Evolutionary conservation across 64 coral and sea anemone genomes (phyloP).

Genomic region (Dendrophyllia cribrosa): DNA sequence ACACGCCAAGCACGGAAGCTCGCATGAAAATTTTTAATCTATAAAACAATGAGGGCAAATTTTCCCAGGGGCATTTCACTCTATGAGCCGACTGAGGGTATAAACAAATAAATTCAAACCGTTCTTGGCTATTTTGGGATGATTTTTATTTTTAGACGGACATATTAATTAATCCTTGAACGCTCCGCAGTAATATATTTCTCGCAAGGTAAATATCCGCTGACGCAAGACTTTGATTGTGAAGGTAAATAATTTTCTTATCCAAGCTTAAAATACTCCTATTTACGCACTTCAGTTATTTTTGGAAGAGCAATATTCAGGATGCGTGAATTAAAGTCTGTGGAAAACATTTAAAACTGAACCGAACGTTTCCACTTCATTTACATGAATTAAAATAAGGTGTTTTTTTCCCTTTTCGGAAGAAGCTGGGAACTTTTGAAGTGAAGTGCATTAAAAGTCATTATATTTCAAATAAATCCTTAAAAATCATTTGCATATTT

Average conservation of each 20-base stretch:
- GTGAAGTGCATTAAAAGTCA: not conserved
- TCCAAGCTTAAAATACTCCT: not conserved
- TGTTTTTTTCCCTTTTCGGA: not conserved
- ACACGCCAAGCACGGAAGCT: no score
- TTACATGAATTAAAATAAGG: not conserved
- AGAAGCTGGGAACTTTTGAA: not conserved
- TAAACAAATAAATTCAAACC: no score
- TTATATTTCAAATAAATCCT: not conserved
- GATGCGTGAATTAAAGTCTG: not conserved
- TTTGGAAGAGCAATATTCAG: not conserved
- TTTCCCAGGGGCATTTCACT: no score
- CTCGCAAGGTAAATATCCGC: not conserved
- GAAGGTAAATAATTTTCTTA: not conserved
- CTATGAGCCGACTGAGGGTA: no score
- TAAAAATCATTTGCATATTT: not conserved
- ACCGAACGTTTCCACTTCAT: not conserved
- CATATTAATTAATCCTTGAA: not conserved
- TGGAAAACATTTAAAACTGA: not conserved
- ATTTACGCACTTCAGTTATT: not conserved
- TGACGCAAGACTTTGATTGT: not conserved
- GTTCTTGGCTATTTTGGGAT: no score
- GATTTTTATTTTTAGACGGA: no score
- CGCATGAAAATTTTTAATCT: no score
- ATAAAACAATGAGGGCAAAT: no score
- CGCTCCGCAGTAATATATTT: not conserved